Percentiles rank a stretch among this genome's conserved stretches.
These are phyloP conservation scores for Vollenhovia emeryi DNA, from an alignment of 1,140 invertebrate genomes.

Conservation along the genomic window DNA sequence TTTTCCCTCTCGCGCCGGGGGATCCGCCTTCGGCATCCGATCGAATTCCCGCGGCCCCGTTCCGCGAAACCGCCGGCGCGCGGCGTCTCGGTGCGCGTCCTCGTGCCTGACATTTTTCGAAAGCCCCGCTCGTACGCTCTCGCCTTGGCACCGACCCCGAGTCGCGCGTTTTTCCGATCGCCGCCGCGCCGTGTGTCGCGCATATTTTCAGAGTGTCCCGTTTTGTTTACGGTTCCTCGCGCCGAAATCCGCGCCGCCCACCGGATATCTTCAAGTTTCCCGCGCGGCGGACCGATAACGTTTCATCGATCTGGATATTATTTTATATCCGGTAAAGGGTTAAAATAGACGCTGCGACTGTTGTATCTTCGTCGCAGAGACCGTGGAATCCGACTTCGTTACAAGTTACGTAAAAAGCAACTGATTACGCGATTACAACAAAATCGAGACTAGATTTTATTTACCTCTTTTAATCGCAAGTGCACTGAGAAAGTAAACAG, in stretches of 20 bases:
- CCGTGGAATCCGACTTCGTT: background rate
- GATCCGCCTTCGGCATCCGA: conserved; percentile 28
- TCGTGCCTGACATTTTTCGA: conserved; percentile 47
- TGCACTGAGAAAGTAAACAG: background rate
- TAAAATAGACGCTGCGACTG: background rate
- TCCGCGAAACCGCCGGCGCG: conserved; percentile 14
- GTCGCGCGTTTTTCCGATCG: conserved; percentile 12
- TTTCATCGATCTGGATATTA: background rate
- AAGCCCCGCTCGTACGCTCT: conserved; percentile 11
- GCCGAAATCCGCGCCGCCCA: background rate
- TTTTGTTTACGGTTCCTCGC: conserved; percentile 23
- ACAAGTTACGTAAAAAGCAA: background rate
- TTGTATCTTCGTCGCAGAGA: background rate
- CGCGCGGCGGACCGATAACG: background rate
- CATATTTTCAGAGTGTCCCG: conserved; percentile 28
- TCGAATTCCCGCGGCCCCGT: conserved; percentile 16
- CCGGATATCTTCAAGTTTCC: background rate
- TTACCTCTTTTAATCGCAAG: background rate
- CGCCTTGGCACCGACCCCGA: conserved; percentile 39
- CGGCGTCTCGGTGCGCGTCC: background rate
- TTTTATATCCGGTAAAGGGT: background rate
- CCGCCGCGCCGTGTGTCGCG: conserved; percentile 37
- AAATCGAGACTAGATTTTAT: background rate
- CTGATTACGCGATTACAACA: background rate
- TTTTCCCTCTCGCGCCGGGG: background rate